Percentiles rank a stretch among this genome's conserved stretches.
Evolutionary conservation across 2,888 invertebrate genomes (phyloP).

Genomic region (Oxytorus armatus): DNA sequence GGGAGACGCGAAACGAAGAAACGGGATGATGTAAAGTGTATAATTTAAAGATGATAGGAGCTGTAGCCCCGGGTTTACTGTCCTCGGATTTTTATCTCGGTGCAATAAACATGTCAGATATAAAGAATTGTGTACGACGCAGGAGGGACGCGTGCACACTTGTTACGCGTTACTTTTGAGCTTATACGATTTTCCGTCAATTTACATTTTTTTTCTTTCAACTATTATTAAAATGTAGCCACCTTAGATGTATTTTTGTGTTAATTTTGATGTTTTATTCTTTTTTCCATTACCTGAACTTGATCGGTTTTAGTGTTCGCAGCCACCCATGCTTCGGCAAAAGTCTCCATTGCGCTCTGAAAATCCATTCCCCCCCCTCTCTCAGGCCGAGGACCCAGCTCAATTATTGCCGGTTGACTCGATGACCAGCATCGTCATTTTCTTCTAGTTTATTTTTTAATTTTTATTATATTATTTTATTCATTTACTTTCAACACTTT

Average conservation of each 20-base stretch:
- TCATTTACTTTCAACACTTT: constrained; percentile 51
- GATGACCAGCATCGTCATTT: constrained; percentile 58
- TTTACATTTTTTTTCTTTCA: constrained; percentile 21
- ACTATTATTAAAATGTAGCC: constrained; percentile 24
- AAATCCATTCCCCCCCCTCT: constrained; percentile 92
- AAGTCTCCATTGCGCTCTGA: constrained; percentile 99
- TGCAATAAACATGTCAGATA: constrained; percentile 66
- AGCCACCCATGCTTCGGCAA: constrained; percentile 98
- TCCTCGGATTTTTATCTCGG: constrained; percentile 66
- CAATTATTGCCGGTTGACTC: constrained; percentile 64
- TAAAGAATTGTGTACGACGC: constrained; percentile 59
- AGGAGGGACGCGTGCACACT: constrained; percentile 55
- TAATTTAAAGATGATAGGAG: constrained; percentile 62
- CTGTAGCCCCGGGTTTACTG: constrained; percentile 64
- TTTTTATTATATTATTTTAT: constrained; percentile 30
- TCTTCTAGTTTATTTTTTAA: not conserved
- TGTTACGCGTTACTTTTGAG: constrained; percentile 56
- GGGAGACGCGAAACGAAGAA: constrained; percentile 46
- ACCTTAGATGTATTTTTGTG: not conserved
- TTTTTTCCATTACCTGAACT: constrained; percentile 79
- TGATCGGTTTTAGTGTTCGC: constrained; percentile 90
- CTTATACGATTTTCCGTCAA: constrained; percentile 20
- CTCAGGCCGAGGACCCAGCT: constrained; percentile 61
- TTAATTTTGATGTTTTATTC: not conserved
- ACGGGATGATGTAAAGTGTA: constrained; percentile 61